Base-by-base conservation (phyloP, 2,797 vertebrate species). In the Thunnus albacares region DNA sequence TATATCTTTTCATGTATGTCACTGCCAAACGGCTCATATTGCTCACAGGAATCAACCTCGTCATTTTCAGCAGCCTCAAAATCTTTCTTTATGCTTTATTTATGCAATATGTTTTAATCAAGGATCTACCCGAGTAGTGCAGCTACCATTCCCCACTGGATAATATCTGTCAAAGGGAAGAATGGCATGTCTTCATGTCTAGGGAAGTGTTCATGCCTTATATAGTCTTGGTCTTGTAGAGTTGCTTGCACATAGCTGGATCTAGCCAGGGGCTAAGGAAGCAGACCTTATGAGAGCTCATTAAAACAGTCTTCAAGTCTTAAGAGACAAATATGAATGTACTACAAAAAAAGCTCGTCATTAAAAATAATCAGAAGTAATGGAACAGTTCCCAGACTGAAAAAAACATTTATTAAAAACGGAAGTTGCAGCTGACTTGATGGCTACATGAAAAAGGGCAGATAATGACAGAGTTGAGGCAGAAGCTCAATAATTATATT, bases 101-200 rank as follows among this genome's bases (percentile, higher is more conserved):
- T 77, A 71, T 56, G 63, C 75, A 84, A 84, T 77, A 69, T 75
- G 77, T 86, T 90, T 90, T 89, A 91, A 92, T 93, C 87, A 93
- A 84, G 77, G 75, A 84, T 84, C 77, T 90, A 60, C 79, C 84
- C 7, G 30, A 87, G 79, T 60, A 53, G 55, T 80, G 82, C 65
- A 67, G 82, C 85, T 76, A 86, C 83, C 81, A 82, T 90, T 89
- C 85, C 86, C 74, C 70, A 22, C 90, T 84, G 93, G 88, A 93
- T 91, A 89, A 84, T 89, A 92, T 92, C 91, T 92, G 92, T 93
- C 92, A 92, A 92, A 93, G 79, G 90, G 86, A 94, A 94, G 93
- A 94, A 94, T 93, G 90, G 92, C 93, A 92, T 89, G 90, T 94
- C 93, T 94, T 93, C 87, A 93, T 92, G 89, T 92, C 89, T 88